Conservation (phyloP, 2,113 vertebrate genomes). For the Turnix velox region DNA sequence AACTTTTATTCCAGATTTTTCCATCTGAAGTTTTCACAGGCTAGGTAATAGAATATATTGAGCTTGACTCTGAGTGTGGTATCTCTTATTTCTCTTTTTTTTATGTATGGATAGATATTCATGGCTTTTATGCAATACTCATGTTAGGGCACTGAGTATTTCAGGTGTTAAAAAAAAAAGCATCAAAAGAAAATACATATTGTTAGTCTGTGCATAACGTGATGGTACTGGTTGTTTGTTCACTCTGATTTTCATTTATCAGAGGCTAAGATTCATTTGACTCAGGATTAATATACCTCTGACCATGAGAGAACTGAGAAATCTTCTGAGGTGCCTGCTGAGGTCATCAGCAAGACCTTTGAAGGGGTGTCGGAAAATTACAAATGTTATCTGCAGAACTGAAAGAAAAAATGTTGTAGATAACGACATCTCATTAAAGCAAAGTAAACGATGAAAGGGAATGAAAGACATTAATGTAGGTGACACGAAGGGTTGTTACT, state of each 20-base stretch:
- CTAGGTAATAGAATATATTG: accelerated
- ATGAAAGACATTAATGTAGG: not conserved
- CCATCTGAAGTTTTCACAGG: not conserved
- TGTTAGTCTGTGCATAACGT: not conserved
- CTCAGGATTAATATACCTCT: not conserved
- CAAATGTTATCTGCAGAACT: not conserved
- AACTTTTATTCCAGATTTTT: not conserved
- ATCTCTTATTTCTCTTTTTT: not conserved
- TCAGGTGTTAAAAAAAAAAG: not conserved
- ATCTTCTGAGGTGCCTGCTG: not conserved
- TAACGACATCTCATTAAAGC: not conserved
- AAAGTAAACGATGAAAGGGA: not conserved
- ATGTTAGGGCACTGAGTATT: not conserved
- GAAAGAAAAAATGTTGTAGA: not conserved
- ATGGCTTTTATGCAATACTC: not conserved
- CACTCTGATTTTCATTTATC: not conserved
- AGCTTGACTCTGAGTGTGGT: not conserved
- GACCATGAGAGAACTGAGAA: not conserved
- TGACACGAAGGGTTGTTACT: not conserved
- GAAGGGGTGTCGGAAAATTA: not conserved
- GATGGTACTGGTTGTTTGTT: not conserved
- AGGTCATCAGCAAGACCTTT: not conserved
- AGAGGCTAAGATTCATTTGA: not conserved
- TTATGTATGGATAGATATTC: not conserved
- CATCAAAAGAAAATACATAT: not conserved